Conservation (phyloP, 2,797 vertebrate genomes). For the Falco biarmicus region DNA sequence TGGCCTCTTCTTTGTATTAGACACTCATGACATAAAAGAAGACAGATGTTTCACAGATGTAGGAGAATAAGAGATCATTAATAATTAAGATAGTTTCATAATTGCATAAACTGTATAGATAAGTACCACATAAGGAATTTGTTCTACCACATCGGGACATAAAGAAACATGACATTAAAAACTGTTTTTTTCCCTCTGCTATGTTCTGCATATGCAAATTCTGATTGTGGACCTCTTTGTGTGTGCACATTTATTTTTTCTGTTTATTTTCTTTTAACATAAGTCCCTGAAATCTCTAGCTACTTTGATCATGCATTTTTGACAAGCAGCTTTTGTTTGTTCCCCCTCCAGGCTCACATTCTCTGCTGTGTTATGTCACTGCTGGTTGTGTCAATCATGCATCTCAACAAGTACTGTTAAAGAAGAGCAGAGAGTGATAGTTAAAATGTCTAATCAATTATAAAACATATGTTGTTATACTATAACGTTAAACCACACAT, state of each 20-base stretch:
- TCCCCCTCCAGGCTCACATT: neutral
- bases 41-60: neutral
- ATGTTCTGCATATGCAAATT: constrained; percentile 41
- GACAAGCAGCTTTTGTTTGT: constrained; percentile 32
- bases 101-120: neutral
- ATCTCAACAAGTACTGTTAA: neutral
- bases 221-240: constrained; percentile 6
- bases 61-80: neutral
- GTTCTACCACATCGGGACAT: neutral
- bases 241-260: constrained; percentile 29
- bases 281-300: constrained; percentile 6
- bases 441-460: constrained; percentile 37
- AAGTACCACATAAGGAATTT: constrained; percentile 10
- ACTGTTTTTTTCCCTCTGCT: neutral
- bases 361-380: constrained; percentile 19
- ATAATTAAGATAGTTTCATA: constrained; percentile 30
- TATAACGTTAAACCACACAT: neutral
- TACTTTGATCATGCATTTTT: constrained; percentile 54
- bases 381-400: constrained; percentile 39
- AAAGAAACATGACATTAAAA: constrained; percentile 44
- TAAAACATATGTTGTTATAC: neutral
- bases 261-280: constrained; percentile 55
- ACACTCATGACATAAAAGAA: neutral
- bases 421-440: neutral
- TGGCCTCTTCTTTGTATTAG: neutral